Conservation (phyloP, 1,140 invertebrate species). For the Drosophila neocordata region DNA sequence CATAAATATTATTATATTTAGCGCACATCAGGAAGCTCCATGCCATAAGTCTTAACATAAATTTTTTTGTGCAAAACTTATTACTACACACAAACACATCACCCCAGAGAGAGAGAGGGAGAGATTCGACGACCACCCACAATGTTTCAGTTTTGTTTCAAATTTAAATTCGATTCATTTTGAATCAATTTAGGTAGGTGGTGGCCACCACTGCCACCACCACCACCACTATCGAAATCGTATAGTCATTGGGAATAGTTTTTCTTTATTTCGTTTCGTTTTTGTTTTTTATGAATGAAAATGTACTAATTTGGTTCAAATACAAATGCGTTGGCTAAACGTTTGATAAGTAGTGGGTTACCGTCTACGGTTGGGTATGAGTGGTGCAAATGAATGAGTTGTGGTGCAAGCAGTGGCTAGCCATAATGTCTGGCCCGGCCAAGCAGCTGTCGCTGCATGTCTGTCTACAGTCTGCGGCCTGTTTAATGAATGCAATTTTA, state of each 20-base stretch:
- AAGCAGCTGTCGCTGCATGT: slow-evolving; percentile 29
- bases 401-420: slow-evolving; percentile 31
- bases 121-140: slow-evolving; percentile 3
- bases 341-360: slow-evolving; percentile 38
- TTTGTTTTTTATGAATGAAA: slow-evolving; percentile 61
- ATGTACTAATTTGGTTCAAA: slow-evolving; percentile 59
- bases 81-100: background rate
- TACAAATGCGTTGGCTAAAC: slow-evolving; percentile 47
- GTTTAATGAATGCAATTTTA: slow-evolving; percentile 77
- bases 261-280: too few relatives aligned
- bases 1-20: slow-evolving; percentile 40
- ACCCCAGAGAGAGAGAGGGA: too few relatives aligned
- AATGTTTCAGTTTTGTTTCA: background rate
- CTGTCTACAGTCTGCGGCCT: slow-evolving; percentile 42
- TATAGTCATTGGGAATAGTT: background rate
- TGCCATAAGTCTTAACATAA: slow-evolving; percentile 5
- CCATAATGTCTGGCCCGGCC: slow-evolving; percentile 67
- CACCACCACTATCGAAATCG: background rate
- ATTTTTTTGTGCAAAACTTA: slow-evolving; percentile 12
- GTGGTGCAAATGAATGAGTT: slow-evolving; percentile 1
- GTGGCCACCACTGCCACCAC: background rate
- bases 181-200: background rate
- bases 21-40: slow-evolving; percentile 8
- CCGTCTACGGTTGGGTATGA: background rate
- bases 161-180: background rate